A percentile compares a stretch with the other conserved stretches of the same genome.
phyloP scores from a whole-genome alignment of 2,888 invertebrate species.

The Nemurella pictetii region DNA sequence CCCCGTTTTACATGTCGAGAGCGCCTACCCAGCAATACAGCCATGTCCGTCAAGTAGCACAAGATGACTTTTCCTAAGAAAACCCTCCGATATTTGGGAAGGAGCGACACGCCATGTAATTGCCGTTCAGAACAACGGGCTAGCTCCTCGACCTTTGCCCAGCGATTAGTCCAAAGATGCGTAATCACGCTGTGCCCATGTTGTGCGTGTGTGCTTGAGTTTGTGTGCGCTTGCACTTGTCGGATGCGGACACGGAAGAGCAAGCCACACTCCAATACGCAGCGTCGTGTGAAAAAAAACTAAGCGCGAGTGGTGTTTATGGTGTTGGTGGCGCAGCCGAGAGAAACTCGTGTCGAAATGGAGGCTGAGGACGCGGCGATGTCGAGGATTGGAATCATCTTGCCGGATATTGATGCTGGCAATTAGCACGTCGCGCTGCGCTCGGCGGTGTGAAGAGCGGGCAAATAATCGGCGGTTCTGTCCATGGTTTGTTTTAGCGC shows the following conservation, averaged over 20 bases:
- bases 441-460: no score
- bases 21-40: background rate
- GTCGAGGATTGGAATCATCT: background rate
- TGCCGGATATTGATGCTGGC: background rate
- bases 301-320: background rate
- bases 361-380: background rate
- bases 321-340: background rate
- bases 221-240: background rate
- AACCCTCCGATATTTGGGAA: background rate
- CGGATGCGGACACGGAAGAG: background rate
- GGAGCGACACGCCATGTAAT: background rate
- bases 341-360: background rate
- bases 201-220: background rate
- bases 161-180: background rate
- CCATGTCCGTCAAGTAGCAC: no score
- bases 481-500: no score
- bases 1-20: background rate
- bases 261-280: background rate
- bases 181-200: background rate
- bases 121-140: background rate
- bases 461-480: no score
- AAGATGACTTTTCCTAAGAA: background rate
- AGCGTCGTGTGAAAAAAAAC: background rate
- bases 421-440: background rate
- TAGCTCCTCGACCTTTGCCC: background rate